Conservation (phyloP, 1,140 invertebrate genomes). For the Psilanteris sp. region DNA sequence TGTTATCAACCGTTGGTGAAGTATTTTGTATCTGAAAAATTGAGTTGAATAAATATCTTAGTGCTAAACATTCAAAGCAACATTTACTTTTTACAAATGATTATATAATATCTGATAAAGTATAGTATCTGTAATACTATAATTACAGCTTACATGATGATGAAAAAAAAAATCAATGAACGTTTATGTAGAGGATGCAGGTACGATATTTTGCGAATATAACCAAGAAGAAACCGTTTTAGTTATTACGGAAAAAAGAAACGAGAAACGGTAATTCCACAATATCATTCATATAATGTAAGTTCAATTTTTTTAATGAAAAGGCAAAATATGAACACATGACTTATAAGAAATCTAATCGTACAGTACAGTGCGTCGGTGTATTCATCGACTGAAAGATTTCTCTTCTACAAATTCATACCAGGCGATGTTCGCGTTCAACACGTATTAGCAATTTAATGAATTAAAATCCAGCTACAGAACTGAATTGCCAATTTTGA, state of each 20-base stretch:
- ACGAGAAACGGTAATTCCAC: slow-evolving; percentile 4
- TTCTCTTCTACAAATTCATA: slow-evolving; percentile 47
- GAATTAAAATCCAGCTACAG: slow-evolving; percentile 11
- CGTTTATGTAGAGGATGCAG: slow-evolving; percentile 6
- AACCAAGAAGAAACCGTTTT: background rate
- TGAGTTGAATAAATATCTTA: no score
- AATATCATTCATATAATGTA: no score
- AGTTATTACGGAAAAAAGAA: slow-evolving; percentile 7
- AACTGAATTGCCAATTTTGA: slow-evolving; percentile 16
- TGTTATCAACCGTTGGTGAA: no score
- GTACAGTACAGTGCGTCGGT: background rate
- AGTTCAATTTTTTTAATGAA: slow-evolving; percentile 31
- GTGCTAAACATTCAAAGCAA: no score
- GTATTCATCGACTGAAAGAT: slow-evolving; percentile 23
- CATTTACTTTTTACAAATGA: no score
- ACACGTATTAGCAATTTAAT: slow-evolving; percentile 32
- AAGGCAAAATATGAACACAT: slow-evolving; percentile 13
- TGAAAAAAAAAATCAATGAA: slow-evolving; percentile 5
- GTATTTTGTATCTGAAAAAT: no score
- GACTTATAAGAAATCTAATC: slow-evolving; percentile 17
- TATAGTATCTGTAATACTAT: no score
- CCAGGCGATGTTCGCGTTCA: slow-evolving; percentile 5
- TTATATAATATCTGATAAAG: no score
- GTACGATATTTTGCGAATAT: slow-evolving; percentile 11
- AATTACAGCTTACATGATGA: no score